phyloP scores from a whole-genome alignment of 2,888 invertebrate species.

The Melinopterus prodromus region DNA sequence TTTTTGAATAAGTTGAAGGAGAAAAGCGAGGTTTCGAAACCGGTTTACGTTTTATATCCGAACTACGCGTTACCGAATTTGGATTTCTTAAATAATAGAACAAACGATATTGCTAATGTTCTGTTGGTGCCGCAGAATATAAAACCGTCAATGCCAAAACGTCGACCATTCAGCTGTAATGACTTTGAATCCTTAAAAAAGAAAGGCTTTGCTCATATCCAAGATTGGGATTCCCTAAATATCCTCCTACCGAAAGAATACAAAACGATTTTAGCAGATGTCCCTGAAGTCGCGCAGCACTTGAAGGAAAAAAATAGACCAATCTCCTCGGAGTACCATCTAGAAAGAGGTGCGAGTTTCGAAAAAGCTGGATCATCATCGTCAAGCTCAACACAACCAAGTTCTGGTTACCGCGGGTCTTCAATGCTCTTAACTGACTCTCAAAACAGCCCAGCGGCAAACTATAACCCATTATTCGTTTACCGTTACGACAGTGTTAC shows the following conservation, averaged over 20 bases:
- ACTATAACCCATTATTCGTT: constrained; percentile 78
- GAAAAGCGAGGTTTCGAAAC: constrained; percentile 64
- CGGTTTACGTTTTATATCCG: constrained; percentile 90
- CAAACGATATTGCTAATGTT: constrained; percentile 66
- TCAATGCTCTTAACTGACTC: constrained; percentile 82
- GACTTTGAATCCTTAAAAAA: constrained; percentile 84
- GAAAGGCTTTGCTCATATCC: constrained; percentile 83
- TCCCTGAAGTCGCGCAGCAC: constrained; percentile 78
- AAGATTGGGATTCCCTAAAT: constrained; percentile 93
- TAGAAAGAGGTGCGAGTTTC: constrained; percentile 53
- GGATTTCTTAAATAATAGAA: constrained; percentile 73
- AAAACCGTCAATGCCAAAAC: constrained; percentile 60
- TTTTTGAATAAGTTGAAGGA: constrained; percentile 72
- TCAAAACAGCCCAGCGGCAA: constrained; percentile 71
- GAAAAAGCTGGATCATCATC: constrained; percentile 71
- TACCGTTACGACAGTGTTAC: constrained; percentile 83
- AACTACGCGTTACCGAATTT: constrained; percentile 90
- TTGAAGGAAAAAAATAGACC: constrained; percentile 67
- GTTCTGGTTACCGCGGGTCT: constrained; percentile 87
- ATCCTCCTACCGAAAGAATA: constrained; percentile 88
- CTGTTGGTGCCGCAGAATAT: constrained; percentile 74
- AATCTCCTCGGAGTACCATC: constrained; percentile 66
- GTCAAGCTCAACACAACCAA: constrained; percentile 80
- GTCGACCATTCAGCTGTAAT: constrained; percentile 80
- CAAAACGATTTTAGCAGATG: constrained; percentile 77